Conservation (phyloP, 2,113 vertebrate species). For the Indicator indicator region DNA sequence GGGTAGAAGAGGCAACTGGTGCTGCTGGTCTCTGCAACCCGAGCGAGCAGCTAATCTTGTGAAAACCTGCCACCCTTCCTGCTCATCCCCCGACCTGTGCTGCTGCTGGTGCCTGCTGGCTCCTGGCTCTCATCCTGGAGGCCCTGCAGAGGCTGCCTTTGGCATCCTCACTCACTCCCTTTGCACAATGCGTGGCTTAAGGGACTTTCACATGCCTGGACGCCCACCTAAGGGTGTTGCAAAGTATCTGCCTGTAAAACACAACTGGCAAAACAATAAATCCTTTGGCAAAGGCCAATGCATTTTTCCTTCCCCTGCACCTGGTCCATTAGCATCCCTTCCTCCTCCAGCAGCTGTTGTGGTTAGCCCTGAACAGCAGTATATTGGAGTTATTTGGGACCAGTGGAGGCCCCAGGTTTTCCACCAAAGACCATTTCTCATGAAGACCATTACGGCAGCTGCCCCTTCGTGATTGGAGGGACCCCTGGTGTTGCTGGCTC, state of each 20-base stretch:
- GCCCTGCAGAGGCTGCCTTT: not conserved
- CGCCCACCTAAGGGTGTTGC: not conserved
- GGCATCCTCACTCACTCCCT: not conserved
- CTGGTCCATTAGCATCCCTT: not conserved
- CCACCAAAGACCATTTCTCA: not conserved
- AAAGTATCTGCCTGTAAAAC: not conserved
- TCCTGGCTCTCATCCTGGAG: not conserved
- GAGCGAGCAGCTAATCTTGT: not conserved
- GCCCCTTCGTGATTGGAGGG: accelerated
- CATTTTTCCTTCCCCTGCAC: not conserved
- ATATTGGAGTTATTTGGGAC: not conserved
- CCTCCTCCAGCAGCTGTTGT: not conserved
- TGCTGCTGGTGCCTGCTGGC: not conserved
- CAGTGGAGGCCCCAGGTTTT: not conserved
- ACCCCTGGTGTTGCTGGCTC: not conserved
- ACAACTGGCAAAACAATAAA: not conserved
- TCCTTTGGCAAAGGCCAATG: not conserved
- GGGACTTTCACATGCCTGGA: accelerated
- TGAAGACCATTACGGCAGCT: not conserved
- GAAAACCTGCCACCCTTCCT: not conserved
- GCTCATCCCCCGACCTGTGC: accelerated
- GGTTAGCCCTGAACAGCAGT: accelerated
- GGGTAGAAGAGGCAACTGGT: not conserved
- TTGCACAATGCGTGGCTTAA: accelerated
- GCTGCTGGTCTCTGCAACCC: accelerated